Base-by-base conservation (phyloP, 2,797 vertebrate species). In the Danionella dracula region DNA sequence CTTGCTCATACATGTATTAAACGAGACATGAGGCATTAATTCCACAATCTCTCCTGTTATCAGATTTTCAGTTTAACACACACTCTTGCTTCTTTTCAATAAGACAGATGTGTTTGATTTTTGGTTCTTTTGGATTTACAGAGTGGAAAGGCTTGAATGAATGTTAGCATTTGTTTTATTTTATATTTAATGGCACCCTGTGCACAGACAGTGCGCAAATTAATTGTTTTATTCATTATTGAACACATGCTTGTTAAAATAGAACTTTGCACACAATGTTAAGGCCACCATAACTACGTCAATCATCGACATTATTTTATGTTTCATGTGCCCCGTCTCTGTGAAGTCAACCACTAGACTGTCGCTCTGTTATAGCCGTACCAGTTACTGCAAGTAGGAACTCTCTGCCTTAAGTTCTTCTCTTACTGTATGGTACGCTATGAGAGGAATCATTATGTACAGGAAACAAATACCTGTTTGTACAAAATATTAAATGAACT, bases 381-480 rank as follows among this genome's bases (percentile, higher is more conserved):
- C 51, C 57, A 73, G 57, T 59, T 48, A 73, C 71, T 76, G 61
- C 85, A 86, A 81, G 83, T 84, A 87, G 74, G 85, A 89, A 88
- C 90, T 89, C 88, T 90, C 90, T 92, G 91, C 91, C 91, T 93
- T 93, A 93, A 92, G 86, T 64, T 84, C 86, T 76, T 84, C 83
- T 79, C 83, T 90, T 88, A 87, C 87, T 86, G 85, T 86, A 88
- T 69, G 81, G 91, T 90, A 92, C 90, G 88, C 88, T 89, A 92
- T 89, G 81, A 73, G 68, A 73, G 49, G 64, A 70, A 75, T 57
- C 62, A 87, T 87, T 78, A 82, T 92, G 91, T 92, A 89, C 87
- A 90, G 88, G 89, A 90, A 87, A 89, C 89, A 85, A 82, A 86
- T 90, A 90, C 92, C 88, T 84, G 89, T 91, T 92, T 92, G 91